These are phyloP conservation scores for Myripristis jacobus DNA, from an alignment of 2,797 vertebrate genomes.

Conservation along the genomic window DNA sequence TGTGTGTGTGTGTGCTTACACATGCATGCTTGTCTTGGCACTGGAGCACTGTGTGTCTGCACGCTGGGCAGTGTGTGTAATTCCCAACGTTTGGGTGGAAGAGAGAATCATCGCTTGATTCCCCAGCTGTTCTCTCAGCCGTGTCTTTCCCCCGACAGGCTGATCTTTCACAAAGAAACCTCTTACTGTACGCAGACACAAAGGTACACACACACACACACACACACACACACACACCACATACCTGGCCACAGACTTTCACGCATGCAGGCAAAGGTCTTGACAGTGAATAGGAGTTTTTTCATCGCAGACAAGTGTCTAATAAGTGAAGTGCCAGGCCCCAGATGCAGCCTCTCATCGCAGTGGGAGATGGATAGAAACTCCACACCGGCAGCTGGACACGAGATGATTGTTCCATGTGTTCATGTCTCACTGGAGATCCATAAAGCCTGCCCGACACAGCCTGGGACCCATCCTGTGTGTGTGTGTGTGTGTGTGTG, in stretches of 20 bases:
- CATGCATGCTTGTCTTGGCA: conserved; percentile 75
- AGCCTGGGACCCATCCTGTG: conserved; percentile 53
- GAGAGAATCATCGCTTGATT: conserved; percentile 64
- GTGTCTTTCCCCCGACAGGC: conserved; percentile 42
- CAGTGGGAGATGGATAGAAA: conserved; percentile 58
- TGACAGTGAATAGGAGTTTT: conserved; percentile 43
- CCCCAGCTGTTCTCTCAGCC: conserved; percentile 70
- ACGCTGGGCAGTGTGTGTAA: conserved; percentile 61
- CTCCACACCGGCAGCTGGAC: conserved; percentile 73
- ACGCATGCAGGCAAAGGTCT: conserved; percentile 36
- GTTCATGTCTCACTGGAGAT: conserved; percentile 75
- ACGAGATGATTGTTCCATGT: conserved; percentile 75
- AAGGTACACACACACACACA: conserved; percentile 2
- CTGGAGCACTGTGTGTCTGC: conserved; percentile 55
- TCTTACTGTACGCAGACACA: too few species aligned
- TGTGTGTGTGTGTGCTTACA: conserved; percentile 63
- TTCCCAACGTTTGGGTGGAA: conserved; percentile 64
- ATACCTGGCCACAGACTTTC: too few species aligned
- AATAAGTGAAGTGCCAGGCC: conserved; percentile 45
- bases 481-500: conserved; percentile 33
- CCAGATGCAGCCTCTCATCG: conserved; percentile 57
- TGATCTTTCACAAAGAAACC: conserved; percentile 49
- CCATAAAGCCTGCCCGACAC: conserved; percentile 65
- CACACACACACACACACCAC: too few species aligned
- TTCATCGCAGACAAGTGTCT: conserved; percentile 54